Conservation (phyloP, 2,888 invertebrate genomes). For the Andrena haemorrhoa region DNA sequence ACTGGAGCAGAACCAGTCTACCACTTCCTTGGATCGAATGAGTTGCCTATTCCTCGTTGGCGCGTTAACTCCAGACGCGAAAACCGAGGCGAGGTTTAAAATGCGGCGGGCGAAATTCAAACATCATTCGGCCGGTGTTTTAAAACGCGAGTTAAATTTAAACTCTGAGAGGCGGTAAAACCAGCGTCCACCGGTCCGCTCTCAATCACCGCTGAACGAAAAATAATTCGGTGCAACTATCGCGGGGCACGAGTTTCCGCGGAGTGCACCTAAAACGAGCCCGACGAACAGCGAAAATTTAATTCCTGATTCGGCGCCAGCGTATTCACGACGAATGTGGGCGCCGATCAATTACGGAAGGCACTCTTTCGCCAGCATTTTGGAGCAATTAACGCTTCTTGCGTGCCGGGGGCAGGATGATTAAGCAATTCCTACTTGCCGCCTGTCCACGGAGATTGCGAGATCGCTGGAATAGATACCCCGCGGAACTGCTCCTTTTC, state of each 20-base stretch:
- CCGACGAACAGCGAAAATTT: not conserved
- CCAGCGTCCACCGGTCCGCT: not conserved
- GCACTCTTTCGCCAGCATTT: slow-evolving; percentile 1
- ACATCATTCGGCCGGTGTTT: not conserved
- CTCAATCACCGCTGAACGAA: not conserved
- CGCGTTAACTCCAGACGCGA: slow-evolving; percentile 18
- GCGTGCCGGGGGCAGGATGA: slow-evolving; percentile 13
- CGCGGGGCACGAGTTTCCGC: not conserved
- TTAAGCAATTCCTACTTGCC: slow-evolving; percentile 24
- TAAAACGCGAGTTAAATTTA: slow-evolving; percentile 7
- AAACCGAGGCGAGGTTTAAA: slow-evolving; percentile 21
- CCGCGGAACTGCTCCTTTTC: slow-evolving; percentile 1
- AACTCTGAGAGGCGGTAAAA: not conserved
- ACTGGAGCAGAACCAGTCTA: not conserved
- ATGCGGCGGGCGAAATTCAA: slow-evolving; percentile 16
- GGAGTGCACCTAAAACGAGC: not conserved
- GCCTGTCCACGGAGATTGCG: slow-evolving; percentile 1
- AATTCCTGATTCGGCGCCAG: slow-evolving; percentile 3
- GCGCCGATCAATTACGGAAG: slow-evolving; percentile 15
- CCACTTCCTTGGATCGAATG: not conserved
- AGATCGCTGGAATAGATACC: not conserved
- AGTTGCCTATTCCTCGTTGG: slow-evolving; percentile 13
- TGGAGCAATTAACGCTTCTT: slow-evolving; percentile 38
- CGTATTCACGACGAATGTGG: not conserved
- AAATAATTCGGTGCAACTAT: not conserved